Conservation (phyloP, 2,888 invertebrate genomes). For the Nomada ruficornis region DNA sequence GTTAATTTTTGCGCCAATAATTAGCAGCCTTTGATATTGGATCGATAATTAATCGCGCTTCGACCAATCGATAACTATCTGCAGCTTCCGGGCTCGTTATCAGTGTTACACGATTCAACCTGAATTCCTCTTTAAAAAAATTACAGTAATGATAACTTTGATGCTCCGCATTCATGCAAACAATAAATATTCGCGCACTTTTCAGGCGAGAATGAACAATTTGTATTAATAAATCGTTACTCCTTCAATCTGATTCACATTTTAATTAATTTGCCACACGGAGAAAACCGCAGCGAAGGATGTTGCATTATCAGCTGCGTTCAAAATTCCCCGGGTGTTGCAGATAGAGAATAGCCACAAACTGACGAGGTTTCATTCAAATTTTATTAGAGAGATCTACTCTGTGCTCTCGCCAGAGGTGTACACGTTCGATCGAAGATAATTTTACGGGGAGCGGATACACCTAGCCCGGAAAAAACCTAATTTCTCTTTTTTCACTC, state of each 20-base stretch:
- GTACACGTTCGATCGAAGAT: not conserved
- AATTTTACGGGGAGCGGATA: not conserved
- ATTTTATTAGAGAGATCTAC: constrained; percentile 1
- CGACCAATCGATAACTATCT: constrained; percentile 55
- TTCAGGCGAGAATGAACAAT: no score
- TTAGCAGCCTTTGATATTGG: no score
- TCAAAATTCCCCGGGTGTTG: constrained; percentile 13
- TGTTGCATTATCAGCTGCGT: constrained; percentile 32
- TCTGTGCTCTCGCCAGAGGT: not conserved
- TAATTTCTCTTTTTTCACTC: no score
- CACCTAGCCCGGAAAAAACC: no score
- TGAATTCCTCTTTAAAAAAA: constrained; percentile 45
- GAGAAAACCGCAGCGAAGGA: constrained; percentile 45
- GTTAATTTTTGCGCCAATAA: no score
- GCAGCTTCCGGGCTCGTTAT: constrained; percentile 53
- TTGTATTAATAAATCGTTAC: not conserved
- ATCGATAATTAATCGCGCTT: constrained; percentile 28
- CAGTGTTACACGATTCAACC: constrained; percentile 35
- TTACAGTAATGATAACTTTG: no score
- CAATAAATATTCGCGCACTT: no score
- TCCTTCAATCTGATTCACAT: not conserved
- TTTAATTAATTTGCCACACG: not conserved
- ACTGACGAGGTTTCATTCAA: not conserved
- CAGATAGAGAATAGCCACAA: not conserved
- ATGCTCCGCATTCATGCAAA: not conserved